phyloP scores from a whole-genome alignment of 1,140 invertebrate genomes.

The Ips typographus region DNA sequence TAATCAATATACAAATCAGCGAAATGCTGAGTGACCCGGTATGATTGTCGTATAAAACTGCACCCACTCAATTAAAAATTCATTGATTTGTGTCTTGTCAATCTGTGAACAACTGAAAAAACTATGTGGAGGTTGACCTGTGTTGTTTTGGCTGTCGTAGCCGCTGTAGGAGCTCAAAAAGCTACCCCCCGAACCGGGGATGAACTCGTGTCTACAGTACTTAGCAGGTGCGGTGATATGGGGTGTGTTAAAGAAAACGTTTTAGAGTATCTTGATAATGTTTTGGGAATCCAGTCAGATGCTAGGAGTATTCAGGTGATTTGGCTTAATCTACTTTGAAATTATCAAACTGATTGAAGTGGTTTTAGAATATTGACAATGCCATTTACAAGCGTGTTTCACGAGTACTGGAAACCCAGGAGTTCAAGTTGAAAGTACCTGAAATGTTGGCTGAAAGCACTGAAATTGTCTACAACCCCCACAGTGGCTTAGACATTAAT shows the following conservation, averaged over 20 bases:
- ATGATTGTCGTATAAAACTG: constrained; percentile 51
- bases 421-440: constrained; percentile 69
- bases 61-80: constrained; percentile 47
- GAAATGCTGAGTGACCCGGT: constrained; percentile 40
- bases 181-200: constrained; percentile 62
- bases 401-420: constrained; percentile 68
- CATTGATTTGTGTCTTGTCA: constrained; percentile 40
- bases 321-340: background rate
- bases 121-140: constrained; percentile 49
- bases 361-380: constrained; percentile 65
- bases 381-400: constrained; percentile 70
- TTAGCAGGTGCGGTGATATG: constrained; percentile 70
- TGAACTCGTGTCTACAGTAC: constrained; percentile 68
- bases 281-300: constrained; percentile 65
- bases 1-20: constrained; percentile 37
- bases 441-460: constrained; percentile 70
- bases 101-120: constrained; percentile 36
- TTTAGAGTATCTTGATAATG: constrained; percentile 68
- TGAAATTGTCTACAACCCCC: constrained; percentile 67
- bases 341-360: background rate
- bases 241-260: constrained; percentile 73
- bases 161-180: constrained; percentile 55
- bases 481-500: constrained; percentile 64
- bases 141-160: constrained; percentile 53
- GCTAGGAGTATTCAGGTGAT: constrained; percentile 47